These are phyloP conservation scores for Dufourea novaeangliae DNA, from an alignment of 1,140 invertebrate species.

Conservation along the genomic window DNA sequence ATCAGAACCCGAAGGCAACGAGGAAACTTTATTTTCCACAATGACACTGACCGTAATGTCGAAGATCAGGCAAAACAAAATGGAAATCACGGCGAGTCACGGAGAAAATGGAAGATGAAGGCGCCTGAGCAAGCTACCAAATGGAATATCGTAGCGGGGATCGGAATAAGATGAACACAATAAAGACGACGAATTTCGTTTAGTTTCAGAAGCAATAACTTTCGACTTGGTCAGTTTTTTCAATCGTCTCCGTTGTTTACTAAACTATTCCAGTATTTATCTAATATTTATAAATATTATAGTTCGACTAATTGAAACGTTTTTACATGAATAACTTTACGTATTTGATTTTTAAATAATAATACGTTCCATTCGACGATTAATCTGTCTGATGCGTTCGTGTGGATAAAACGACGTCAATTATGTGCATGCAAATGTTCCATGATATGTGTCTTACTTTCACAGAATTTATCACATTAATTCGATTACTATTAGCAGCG, in stretches of 20 bases:
- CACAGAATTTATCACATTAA: conserved; percentile 21
- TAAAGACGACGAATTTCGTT: conserved; percentile 30
- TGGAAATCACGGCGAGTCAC: conserved; percentile 51
- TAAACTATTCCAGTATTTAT: no score
- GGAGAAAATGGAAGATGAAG: conserved; percentile 51
- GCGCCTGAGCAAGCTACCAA: conserved; percentile 31
- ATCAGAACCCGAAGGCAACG: conserved; percentile 54
- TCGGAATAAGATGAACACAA: conserved; percentile 38
- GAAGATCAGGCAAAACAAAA: conserved; percentile 66
- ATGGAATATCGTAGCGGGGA: conserved; percentile 51
- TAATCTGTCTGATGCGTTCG: conserved; percentile 40
- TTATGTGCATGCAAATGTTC: conserved; percentile 51
- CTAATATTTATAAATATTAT: no score
- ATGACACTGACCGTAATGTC: conserved; percentile 58
- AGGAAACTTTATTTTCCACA: conserved; percentile 64
- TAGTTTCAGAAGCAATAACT: conserved; percentile 52
- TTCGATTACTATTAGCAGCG: conserved; percentile 17
- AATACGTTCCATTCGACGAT: no score
- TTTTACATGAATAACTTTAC: no score
- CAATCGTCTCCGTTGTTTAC: conserved; percentile 8
- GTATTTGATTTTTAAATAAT: no score
- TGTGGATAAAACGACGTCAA: conserved; percentile 30
- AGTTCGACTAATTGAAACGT: no score
- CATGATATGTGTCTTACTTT: conserved; percentile 16
- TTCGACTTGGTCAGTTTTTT: conserved; percentile 40